A percentile compares a stretch with the other conserved stretches of the same genome.
Evolutionary conservation across 2,797 vertebrate species (phyloP).

Genomic region (Paramormyrops hopkinsi): DNA sequence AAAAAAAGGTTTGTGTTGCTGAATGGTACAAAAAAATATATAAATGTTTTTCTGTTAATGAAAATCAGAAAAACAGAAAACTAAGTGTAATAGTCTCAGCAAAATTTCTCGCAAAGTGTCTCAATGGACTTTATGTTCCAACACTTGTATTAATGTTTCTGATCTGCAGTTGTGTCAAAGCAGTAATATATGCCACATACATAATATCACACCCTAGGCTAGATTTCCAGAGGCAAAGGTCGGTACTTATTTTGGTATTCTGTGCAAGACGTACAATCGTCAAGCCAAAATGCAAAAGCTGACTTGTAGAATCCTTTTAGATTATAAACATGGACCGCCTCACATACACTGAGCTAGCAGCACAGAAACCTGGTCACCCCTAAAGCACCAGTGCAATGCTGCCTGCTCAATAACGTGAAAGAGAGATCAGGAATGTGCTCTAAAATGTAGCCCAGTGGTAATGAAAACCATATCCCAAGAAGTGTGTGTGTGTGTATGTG

Average conservation of each 20-base stretch:
- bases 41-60: neutral
- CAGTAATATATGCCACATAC: neutral
- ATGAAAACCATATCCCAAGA: constrained; percentile 5
- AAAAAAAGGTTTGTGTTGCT: neutral
- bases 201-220: neutral
- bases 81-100: neutral
- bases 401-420: neutral
- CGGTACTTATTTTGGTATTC: neutral
- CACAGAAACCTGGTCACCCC: neutral
- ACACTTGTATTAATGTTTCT: neutral
- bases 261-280: neutral
- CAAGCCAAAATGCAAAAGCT: neutral
- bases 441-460: neutral
- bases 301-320: neutral
- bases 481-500: neutral
- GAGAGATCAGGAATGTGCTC: constrained; percentile 6
- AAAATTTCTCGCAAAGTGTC: neutral
- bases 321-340: neutral
- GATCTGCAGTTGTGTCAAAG: neutral
- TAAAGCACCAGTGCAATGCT: neutral
- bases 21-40: neutral
- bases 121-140: neutral
- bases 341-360: neutral
- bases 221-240: neutral
- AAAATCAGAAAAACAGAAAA: neutral